A percentile compares a stretch with the other conserved stretches of the same genome.
These are phyloP conservation scores for Temnopleurus reevesii DNA, from an alignment of 53 echinoderm and acorn worm genomes.

Conservation along the genomic window DNA sequence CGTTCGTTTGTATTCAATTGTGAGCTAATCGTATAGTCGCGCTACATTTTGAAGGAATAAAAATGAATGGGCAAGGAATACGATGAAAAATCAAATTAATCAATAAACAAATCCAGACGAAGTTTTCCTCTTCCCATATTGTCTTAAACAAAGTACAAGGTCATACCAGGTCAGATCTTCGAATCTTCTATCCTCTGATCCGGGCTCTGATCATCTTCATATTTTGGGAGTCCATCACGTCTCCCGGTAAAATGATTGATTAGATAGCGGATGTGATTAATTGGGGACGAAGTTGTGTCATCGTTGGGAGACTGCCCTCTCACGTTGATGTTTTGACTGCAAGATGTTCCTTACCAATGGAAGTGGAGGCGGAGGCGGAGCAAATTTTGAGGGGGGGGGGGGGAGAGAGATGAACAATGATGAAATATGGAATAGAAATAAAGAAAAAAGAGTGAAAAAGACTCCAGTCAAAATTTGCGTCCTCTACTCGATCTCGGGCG, in stretches of 20 bases:
- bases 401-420: no score
- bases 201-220: neutral
- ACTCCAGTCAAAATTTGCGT: no score
- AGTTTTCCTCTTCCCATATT: neutral
- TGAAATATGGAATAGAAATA: no score
- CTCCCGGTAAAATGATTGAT: neutral
- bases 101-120: neutral
- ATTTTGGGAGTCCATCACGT: neutral
- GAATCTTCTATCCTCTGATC: neutral
- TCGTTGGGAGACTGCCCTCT: neutral
- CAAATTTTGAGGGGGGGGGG: no score
- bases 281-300: slow-evolving; percentile 6
- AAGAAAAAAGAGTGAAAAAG: no score
- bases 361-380: no score
- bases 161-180: neutral
- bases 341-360: neutral
- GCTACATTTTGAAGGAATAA: no score
- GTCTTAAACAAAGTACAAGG: neutral
- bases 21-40: no score
- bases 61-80: neutral
- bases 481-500: no score
- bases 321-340: neutral
- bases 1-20: no score
- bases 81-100: neutral
- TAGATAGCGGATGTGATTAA: neutral